A percentile compares a stretch with the other conserved stretches of the same genome.
Conservation (phyloP, 1,140 invertebrate genomes). For the Zaprionus inermis region DNA sequence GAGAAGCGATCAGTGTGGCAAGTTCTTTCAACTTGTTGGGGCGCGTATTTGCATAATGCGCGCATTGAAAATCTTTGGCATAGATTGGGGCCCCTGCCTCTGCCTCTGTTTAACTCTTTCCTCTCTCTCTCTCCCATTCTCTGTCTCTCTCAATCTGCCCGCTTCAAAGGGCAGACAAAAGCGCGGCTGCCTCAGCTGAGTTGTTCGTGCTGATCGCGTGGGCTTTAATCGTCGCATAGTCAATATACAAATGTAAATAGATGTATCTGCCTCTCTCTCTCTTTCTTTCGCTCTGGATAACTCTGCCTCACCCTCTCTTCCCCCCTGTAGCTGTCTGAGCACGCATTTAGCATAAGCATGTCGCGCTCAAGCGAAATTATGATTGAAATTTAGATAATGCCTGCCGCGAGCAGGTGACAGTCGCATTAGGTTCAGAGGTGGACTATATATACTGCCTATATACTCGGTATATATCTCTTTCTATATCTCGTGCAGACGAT, state of each 20-base stretch:
- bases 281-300: background rate
- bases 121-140: background rate
- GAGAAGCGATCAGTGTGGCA: slow-evolving; percentile 52
- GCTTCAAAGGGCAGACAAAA: slow-evolving; percentile 40
- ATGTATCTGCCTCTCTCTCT: slow-evolving; percentile 6
- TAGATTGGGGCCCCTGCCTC: slow-evolving; percentile 32
- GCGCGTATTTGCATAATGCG: slow-evolving; percentile 71
- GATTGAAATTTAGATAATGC: slow-evolving; percentile 78
- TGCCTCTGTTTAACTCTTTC: background rate
- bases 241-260: slow-evolving; percentile 9
- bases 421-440: slow-evolving; percentile 36
- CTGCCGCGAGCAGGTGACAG: slow-evolving; percentile 18
- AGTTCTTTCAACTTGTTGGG: slow-evolving; percentile 75
- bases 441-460: slow-evolving; percentile 21
- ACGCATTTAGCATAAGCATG: background rate
- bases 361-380: slow-evolving; percentile 63
- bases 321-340: background rate
- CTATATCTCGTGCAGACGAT: slow-evolving; percentile 47
- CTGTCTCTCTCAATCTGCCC: background rate
- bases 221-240: slow-evolving; percentile 66
- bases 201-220: slow-evolving; percentile 55
- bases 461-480: slow-evolving; percentile 16
- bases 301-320: background rate
- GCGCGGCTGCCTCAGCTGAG: slow-evolving; percentile 7
- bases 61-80: slow-evolving; percentile 64